Base-by-base conservation (phyloP, 2,797 vertebrate species). In the Sebastes hubbsi region DNA sequence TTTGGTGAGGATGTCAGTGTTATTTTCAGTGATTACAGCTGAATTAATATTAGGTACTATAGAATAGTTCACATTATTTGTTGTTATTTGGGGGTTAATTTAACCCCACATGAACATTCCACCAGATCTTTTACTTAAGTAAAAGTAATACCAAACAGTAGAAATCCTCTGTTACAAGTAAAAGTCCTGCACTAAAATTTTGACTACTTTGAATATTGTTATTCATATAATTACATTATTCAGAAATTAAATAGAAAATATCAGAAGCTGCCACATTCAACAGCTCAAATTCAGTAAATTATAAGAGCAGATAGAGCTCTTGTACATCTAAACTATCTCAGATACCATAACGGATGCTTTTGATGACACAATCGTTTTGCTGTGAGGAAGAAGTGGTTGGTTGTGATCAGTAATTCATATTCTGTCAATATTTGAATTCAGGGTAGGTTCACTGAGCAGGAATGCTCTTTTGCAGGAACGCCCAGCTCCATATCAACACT, bases 381-480 rank as follows among this genome's bases (percentile, higher is more conserved):
- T 52, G 49, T 52, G 49, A 2, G 8, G 4, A 52, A 10, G 49
- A 52, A n/a, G 8, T 52, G 49, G 49, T 18, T 52, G 49, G 49
- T 52, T 52, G 24, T 54, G 13, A 71, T 67, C 25, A 62, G 20
- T 61, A 20, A 52, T 65, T 46, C 9, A n/a, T 61, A 32, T 42
- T 66, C 27, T 42, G 49, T 70, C 60, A 66, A 49, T 36, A 74
- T 70, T 58, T 75, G 42, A 66, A 65, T 29, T 68, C 29, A 49
- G 18, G 38, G 2, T 55, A 29, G 52, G 13, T 68, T 64, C 34
- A 25, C 54, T 56, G 24, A 46, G 29, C 61, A 61, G 30, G 6
- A 56, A 24, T 22, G 20, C 11, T 49, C 5, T 29, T 66, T 61
- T 20, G 49, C 27, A 46, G 25, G 16, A 62, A 36, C 1, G 0